These are phyloP conservation scores for Ciconia boyciana DNA, from an alignment of 2,113 vertebrate genomes.

Conservation along the genomic window DNA sequence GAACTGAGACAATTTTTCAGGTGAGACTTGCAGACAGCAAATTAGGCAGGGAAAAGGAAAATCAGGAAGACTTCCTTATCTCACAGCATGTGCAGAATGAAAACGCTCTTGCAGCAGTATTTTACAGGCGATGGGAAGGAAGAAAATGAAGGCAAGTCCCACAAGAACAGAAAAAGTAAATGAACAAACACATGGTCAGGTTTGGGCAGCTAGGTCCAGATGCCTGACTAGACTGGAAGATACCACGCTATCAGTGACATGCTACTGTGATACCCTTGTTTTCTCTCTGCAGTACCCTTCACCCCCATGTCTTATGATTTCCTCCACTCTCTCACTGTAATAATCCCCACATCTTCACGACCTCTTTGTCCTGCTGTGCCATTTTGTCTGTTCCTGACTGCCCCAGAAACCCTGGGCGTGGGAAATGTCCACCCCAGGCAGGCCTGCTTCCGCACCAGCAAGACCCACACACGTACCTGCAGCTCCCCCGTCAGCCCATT, in stretches of 20 bases:
- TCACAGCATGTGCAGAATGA: neutral
- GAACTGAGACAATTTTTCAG: neutral
- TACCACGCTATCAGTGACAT: fast-evolving
- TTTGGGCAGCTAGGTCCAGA: neutral
- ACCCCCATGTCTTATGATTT: fast-evolving
- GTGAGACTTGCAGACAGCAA: neutral
- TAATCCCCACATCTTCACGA: neutral
- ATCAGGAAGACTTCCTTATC: neutral
- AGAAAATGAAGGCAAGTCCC: neutral
- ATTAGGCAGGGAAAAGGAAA: neutral
- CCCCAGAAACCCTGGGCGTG: neutral
- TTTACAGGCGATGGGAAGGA: neutral
- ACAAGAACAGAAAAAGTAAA: neutral
- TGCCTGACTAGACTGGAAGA: neutral
- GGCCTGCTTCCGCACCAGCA: neutral
- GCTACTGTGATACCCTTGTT: neutral
- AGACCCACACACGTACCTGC: neutral
- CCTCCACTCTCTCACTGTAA: neutral
- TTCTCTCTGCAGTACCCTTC: neutral
- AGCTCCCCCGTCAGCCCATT: neutral
- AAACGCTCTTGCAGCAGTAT: neutral
- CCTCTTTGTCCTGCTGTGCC: neutral
- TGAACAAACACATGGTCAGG: neutral
- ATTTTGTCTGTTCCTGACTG: neutral
- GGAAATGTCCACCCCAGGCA: neutral